Conservation (phyloP, 2,888 invertebrate genomes). For the Galerucella calmariensis region DNA sequence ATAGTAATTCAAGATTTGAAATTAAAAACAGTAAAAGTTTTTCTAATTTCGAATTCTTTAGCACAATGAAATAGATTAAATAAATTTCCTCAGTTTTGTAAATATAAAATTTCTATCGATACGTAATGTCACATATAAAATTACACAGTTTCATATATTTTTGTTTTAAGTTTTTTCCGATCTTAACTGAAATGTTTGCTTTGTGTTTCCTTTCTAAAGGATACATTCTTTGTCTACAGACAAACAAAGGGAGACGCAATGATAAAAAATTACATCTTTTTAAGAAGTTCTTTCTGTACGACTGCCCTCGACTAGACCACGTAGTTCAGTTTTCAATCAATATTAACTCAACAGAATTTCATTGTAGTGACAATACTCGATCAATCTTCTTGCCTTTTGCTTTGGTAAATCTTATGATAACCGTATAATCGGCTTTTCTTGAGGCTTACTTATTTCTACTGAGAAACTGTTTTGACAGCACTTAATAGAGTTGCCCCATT, state of each 20-base stretch:
- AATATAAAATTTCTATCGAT: no score
- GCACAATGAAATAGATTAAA: not conserved
- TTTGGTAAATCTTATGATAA: slow-evolving; percentile 33
- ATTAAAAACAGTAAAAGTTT: not conserved
- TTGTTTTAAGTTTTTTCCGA: not conserved
- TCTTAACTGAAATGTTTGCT: not conserved
- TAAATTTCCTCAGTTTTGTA: not conserved
- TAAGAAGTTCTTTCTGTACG: slow-evolving; percentile 20
- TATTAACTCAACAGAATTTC: slow-evolving; percentile 32
- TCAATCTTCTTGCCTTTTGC: slow-evolving; percentile 33
- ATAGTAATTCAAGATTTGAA: not conserved
- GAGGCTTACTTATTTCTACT: slow-evolving; percentile 20
- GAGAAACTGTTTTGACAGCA: slow-evolving; percentile 31
- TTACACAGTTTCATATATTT: not conserved
- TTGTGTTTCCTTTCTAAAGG: not conserved
- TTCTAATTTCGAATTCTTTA: not conserved
- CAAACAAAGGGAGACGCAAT: slow-evolving; percentile 1
- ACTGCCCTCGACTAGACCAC: slow-evolving; percentile 21
- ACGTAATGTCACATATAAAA: no score
- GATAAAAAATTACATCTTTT: slow-evolving; percentile 22
- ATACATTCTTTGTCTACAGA: not conserved
- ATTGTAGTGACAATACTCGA: slow-evolving; percentile 31
- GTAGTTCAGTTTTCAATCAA: slow-evolving; percentile 34
- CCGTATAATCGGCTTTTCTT: slow-evolving; percentile 33
- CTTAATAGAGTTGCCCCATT: slow-evolving; percentile 25